These are phyloP conservation scores for Acipenser ruthenus DNA, from an alignment of 2,797 vertebrate genomes.

Conservation along the genomic window DNA sequence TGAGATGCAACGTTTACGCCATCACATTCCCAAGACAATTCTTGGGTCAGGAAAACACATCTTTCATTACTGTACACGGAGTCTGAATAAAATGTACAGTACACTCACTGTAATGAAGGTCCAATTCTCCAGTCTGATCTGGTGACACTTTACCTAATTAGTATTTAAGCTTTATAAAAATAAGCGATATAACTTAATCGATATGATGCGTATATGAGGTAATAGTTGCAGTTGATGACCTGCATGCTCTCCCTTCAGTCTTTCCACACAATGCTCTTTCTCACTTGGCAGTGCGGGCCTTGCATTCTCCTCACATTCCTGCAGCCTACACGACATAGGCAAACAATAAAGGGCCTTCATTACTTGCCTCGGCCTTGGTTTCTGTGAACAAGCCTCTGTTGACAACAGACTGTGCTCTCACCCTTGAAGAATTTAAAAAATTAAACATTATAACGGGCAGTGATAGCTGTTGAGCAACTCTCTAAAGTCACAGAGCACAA, in stretches of 20 bases:
- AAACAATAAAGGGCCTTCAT: conserved; percentile 64
- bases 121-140: background rate
- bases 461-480: conserved; percentile 43
- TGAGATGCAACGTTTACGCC: too few species aligned
- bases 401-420: conserved; percentile 62
- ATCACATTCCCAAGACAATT: too few species aligned
- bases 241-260: conserved; percentile 39
- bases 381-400: conserved; percentile 58
- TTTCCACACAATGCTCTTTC: conserved; percentile 43
- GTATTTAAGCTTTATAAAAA: conserved; percentile 24
- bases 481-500: conserved; percentile 27
- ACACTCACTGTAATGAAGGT: too few species aligned
- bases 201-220: conserved; percentile 33
- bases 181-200: conserved; percentile 29
- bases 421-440: conserved; percentile 68
- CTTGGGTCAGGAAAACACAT: too few species aligned
- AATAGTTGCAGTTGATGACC: conserved; percentile 30
- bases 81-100: too few species aligned
- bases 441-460: conserved; percentile 36
- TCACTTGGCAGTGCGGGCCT: conserved; percentile 38
- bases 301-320: conserved; percentile 61
- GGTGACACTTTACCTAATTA: background rate
- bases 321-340: conserved; percentile 48
- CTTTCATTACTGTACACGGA: too few species aligned
- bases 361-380: conserved; percentile 39